These are phyloP conservation scores for Heliconius erato DNA, from an alignment of 2,888 invertebrate species.

Conservation along the genomic window DNA sequence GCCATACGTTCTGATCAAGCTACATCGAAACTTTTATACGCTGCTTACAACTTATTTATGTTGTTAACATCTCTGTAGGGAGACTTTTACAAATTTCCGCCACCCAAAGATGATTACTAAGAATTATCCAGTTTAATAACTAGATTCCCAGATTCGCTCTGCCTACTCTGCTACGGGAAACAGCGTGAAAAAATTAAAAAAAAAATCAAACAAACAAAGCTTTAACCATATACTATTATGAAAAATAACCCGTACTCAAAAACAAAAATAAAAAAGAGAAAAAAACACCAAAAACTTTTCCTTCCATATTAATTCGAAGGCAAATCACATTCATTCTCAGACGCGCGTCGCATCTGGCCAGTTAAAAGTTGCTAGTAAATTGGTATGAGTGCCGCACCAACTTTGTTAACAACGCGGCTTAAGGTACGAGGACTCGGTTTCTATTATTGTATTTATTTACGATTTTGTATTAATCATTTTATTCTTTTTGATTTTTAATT, in stretches of 20 bases:
- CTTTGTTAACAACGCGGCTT: slow-evolving; percentile 69
- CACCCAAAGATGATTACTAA: no score
- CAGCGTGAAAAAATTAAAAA: no score
- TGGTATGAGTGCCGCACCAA: slow-evolving; percentile 80
- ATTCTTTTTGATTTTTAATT: no score
- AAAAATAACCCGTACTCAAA: neutral
- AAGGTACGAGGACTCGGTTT: slow-evolving; percentile 51
- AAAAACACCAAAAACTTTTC: slow-evolving; percentile 57
- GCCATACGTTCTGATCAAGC: no score
- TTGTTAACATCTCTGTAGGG: no score
- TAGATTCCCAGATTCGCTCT: no score
- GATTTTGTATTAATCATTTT: neutral
- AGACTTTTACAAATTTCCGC: no score
- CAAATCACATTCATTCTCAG: slow-evolving; percentile 79
- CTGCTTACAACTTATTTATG: no score
- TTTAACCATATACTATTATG: neutral
- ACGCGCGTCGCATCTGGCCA: slow-evolving; percentile 79
- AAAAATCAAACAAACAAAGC: neutral
- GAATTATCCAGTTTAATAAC: no score
- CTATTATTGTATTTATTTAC: slow-evolving; percentile 20
- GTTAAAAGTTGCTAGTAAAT: slow-evolving; percentile 82
- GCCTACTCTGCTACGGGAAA: no score
- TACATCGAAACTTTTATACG: no score
- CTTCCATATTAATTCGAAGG: slow-evolving; percentile 76
- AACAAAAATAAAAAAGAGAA: slow-evolving; percentile 8